Base-by-base conservation (phyloP, 2,888 invertebrate species). In the Xestia sexstrigata region DNA sequence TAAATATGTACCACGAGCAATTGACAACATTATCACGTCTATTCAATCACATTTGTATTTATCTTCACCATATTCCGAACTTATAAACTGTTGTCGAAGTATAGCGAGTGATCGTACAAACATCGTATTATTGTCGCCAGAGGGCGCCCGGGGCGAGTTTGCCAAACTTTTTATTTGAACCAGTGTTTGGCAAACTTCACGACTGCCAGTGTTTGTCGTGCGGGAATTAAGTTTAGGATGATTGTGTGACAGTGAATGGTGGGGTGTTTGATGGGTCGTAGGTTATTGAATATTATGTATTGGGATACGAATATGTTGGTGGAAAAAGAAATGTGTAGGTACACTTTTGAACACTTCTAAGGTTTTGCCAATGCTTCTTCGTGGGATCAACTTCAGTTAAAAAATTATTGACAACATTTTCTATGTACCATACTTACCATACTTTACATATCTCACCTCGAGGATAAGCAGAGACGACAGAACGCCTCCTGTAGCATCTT, bases 121-220 rank as follows among this genome's bases (percentile, higher is more conserved):
- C 76, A 77, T 71, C 60, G 67, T 70, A 72, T 74, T 76, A 66
- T 74, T 66, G 86, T 85, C 87, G 35, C 82, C 63, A 86, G 86
- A 79, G 87, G 71, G 70, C 73, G 79, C 81, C 81, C 6, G 74
- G 45, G 58, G 88, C n/a, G 26, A 85, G 78, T 83, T 74, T 45
- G 42, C 8, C 35, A 52, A 86, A 87, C 77, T 86, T 87, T 87
- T 88, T 84, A 81, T 87, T 87, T 86, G 81, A 66, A 66, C 74
- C 71, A 73, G 49, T 81, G 82, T 85, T 69, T 62, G 65, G 47
- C 69, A 74, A 88, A 87, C 81, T 86, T 88, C 80, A 77, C 83
- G 77, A 84, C 86, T 77, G 65, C 68, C 47, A 71, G 55, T 63
- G 66, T 85, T 75, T 82, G 75, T 26, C 58, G 66, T 52, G 69